Conservation (phyloP, 2,113 vertebrate species). For the Carollia perspicillata region DNA sequence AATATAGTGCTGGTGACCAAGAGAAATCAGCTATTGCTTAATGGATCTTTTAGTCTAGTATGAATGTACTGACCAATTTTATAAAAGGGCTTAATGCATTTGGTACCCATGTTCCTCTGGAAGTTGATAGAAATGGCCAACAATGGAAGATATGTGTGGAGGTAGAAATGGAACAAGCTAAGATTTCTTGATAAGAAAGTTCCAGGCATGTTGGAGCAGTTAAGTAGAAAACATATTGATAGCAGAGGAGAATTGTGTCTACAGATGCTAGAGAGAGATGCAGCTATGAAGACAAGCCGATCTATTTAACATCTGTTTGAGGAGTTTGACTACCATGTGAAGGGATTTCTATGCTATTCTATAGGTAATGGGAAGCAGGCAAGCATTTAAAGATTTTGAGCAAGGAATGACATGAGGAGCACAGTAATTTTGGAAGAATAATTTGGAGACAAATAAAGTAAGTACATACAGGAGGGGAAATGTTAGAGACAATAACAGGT, state of each 20-base stretch:
- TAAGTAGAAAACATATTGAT: neutral
- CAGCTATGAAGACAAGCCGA: accelerated
- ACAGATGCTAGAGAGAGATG: neutral
- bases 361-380: neutral
- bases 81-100: neutral
- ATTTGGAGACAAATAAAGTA: neutral
- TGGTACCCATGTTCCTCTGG: neutral
- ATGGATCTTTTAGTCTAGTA: neutral
- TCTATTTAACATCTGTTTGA: neutral
- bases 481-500: neutral
- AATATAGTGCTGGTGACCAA: neutral
- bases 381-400: neutral
- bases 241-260: neutral
- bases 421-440: neutral
- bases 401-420: neutral
- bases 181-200: neutral
- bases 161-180: neutral
- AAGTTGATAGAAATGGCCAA: neutral
- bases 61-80: neutral
- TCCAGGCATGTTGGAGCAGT: neutral
- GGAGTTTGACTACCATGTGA: neutral
- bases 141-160: neutral
- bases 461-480: neutral
- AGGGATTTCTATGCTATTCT: neutral
- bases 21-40: neutral